phyloP scores from a whole-genome alignment of 2,888 invertebrate species.

The Exocentrus adspersus region DNA sequence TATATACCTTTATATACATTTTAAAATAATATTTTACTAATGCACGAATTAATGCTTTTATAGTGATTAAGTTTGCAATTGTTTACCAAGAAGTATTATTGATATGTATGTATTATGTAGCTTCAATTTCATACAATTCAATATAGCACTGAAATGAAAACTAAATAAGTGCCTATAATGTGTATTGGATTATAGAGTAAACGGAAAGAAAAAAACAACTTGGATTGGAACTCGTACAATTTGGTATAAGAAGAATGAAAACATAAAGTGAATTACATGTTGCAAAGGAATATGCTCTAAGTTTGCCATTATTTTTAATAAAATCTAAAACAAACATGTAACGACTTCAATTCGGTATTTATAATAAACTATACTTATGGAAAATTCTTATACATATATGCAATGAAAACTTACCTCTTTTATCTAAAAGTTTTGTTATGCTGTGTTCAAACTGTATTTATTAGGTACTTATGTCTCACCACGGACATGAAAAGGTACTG shows the following conservation, averaged over 20 bases:
- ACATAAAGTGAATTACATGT: constrained; percentile 7
- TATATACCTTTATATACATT: constrained; percentile 49
- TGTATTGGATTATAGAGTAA: too few species aligned
- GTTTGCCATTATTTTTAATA: neutral
- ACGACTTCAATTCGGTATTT: neutral
- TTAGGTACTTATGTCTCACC: constrained; percentile 28
- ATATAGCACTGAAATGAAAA: neutral
- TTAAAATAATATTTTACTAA: constrained; percentile 30
- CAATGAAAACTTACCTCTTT: neutral
- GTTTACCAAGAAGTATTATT: constrained; percentile 14
- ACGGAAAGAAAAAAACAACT: too few species aligned
- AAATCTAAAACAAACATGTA: constrained; percentile 14
- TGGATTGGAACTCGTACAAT: too few species aligned
- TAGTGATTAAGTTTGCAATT: too few species aligned
- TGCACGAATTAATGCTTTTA: constrained; percentile 27
- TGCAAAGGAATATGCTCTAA: constrained; percentile 22
- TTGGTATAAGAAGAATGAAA: constrained; percentile 1
- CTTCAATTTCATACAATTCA: constrained; percentile 9
- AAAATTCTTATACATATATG: neutral
- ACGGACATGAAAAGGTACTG: constrained; percentile 52
- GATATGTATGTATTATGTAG: constrained; percentile 29
- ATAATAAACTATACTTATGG: neutral
- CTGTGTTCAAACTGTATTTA: neutral
- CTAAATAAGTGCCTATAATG: too few species aligned
- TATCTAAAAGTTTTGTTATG: constrained; percentile 7